A percentile compares a stretch with the other conserved stretches of the same genome.
phyloP scores from a whole-genome alignment of 2,888 invertebrate genomes.

The Dasypolia templi region DNA sequence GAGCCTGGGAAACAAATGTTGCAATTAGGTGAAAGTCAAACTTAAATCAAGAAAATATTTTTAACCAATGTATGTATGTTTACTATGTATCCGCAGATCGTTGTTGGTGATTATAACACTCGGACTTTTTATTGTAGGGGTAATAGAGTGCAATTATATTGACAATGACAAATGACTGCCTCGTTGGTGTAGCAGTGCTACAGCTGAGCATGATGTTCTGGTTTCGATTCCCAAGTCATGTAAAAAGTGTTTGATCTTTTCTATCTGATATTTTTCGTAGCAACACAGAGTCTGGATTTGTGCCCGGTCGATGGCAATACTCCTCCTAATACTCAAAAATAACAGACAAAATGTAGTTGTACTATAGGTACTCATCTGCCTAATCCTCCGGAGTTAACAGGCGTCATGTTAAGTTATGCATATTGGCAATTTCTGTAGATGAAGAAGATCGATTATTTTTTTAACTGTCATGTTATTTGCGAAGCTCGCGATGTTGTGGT shows the following conservation, averaged over 20 bases:
- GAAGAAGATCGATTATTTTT: constrained; percentile 16
- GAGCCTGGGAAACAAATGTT: constrained; percentile 23
- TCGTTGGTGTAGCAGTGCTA: background rate
- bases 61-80: no score
- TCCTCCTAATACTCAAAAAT: background rate
- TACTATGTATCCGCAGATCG: background rate
- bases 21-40: constrained; percentile 15
- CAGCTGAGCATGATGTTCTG: background rate
- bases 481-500: no score
- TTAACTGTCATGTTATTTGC: background rate
- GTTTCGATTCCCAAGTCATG: background rate
- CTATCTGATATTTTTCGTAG: background rate
- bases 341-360: background rate
- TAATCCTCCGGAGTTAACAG: fast-evolving
- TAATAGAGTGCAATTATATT: background rate
- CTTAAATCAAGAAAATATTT: background rate
- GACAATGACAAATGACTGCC: no score
- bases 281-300: no score
- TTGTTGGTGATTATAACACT: background rate
- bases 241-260: background rate
- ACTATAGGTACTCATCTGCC: background rate
- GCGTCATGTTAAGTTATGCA: background rate
- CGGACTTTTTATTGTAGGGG: background rate
- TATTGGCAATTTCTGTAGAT: background rate
- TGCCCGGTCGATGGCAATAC: no score